Evolutionary conservation across 2,888 invertebrate species (phyloP).

Genomic region (Caradrina kadenii): DNA sequence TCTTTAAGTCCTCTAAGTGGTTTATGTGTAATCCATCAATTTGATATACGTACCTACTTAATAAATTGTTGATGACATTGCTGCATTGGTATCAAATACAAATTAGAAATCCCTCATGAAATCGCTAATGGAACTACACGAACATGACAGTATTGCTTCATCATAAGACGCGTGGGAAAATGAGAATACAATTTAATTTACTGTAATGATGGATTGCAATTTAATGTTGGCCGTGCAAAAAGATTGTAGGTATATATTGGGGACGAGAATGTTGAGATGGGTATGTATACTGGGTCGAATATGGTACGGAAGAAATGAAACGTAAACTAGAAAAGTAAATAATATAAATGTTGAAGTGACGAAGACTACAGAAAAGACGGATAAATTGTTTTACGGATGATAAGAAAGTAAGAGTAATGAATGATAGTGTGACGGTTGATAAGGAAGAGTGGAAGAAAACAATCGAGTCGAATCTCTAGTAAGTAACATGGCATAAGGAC

Average conservation of each 20-base stretch:
- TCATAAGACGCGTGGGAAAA: background rate
- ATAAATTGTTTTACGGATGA: too few species aligned
- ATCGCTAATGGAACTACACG: background rate
- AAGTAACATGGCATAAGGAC: too few species aligned
- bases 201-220: background rate
- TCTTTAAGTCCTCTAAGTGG: conserved; percentile 1
- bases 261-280: background rate
- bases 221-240: background rate
- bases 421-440: too few species aligned
- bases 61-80: conserved; percentile 7
- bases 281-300: background rate
- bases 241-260: background rate
- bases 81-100: conserved; percentile 1
- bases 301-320: too few species aligned
- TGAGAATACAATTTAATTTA: background rate
- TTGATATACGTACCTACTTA: conserved; percentile 1
- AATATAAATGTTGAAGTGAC: too few species aligned
- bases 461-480: too few species aligned
- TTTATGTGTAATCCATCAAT: conserved; percentile 20
- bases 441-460: too few species aligned
- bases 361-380: too few species aligned
- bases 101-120: conserved; percentile 4
- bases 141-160: background rate
- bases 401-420: too few species aligned
- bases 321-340: too few species aligned